These are phyloP conservation scores for Lanius collurio DNA, from an alignment of 2,113 vertebrate genomes.

Conservation along the genomic window DNA sequence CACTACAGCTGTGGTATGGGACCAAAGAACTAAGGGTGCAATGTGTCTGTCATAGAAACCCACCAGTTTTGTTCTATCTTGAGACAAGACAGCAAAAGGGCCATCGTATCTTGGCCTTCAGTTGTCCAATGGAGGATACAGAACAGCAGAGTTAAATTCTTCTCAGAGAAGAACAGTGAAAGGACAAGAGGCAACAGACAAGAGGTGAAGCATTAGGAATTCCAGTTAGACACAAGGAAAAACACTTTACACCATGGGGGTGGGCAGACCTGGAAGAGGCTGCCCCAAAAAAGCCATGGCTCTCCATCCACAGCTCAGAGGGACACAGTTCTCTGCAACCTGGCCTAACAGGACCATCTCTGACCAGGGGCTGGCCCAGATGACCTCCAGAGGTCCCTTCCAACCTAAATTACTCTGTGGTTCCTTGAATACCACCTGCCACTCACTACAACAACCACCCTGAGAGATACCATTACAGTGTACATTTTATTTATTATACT, in stretches of 20 bases:
- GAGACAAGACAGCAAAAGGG: background rate
- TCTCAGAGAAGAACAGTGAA: background rate
- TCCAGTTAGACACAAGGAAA: background rate
- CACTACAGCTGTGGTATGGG: background rate
- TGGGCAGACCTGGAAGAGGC: background rate
- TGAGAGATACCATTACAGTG: background rate
- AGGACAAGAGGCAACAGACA: background rate
- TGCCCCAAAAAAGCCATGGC: background rate
- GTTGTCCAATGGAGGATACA: background rate
- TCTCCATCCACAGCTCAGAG: background rate
- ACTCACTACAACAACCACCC: background rate
- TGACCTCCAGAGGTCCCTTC: background rate
- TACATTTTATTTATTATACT: background rate
- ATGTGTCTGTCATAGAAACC: background rate
- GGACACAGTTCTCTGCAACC: background rate
- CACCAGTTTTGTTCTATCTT: background rate
- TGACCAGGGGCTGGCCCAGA: background rate
- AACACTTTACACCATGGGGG: fast-evolving
- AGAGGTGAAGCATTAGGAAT: background rate
- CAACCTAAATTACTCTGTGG: background rate
- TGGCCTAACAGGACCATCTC: background rate
- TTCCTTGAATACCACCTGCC: background rate
- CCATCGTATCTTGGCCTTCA: background rate
- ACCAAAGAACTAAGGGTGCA: background rate
- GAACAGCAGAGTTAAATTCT: background rate